Conservation (phyloP, 2,113 vertebrate species). For the Erythrolamprus reginae region DNA sequence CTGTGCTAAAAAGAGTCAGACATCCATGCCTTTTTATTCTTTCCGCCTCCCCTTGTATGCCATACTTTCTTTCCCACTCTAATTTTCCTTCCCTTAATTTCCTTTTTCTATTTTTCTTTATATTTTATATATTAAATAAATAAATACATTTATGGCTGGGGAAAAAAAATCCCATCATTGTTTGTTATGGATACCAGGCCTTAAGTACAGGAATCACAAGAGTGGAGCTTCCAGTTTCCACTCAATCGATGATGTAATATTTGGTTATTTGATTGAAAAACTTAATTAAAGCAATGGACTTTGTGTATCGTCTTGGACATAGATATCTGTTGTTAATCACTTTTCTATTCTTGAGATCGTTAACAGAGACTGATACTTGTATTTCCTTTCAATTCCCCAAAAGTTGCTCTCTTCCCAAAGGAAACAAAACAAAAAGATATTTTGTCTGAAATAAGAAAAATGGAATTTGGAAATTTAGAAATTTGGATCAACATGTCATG, state of each 20-base stretch:
- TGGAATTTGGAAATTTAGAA: constrained; percentile 49
- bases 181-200: neutral
- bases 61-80: no score
- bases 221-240: neutral
- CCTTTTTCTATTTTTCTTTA: no score
- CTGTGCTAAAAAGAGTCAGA: no score
- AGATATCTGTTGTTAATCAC: neutral
- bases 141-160: no score
- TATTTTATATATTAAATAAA: no score
- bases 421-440: neutral
- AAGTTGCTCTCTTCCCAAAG: constrained; percentile 14
- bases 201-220: neutral
- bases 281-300: neutral
- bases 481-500: constrained; percentile 58
- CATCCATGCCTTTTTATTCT: no score
- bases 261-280: neutral
- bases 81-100: no score
- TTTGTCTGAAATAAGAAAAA: constrained; percentile 48
- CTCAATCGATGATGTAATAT: neutral
- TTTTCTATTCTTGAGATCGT: neutral
- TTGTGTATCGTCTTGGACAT: neutral
- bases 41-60: no score
- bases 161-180: neutral
- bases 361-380: neutral
- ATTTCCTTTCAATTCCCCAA: neutral